Conservation (phyloP, 1,140 invertebrate species). For the Armadillidium nasatum region DNA sequence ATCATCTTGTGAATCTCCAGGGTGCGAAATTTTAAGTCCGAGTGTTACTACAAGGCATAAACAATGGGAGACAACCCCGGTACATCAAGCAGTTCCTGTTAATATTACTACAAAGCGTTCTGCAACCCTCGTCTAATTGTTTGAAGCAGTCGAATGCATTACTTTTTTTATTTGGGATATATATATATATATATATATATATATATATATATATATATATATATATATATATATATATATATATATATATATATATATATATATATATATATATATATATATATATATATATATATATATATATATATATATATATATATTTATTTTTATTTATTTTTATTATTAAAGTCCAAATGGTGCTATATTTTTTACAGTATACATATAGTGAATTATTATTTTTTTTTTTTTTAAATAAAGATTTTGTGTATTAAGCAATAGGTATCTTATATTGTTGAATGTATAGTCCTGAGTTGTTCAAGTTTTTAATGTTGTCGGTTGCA, state of each 20-base stretch:
- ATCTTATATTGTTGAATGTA: too few relatives aligned
- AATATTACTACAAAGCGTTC: conserved; percentile 41
- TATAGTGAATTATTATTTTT: too few relatives aligned
- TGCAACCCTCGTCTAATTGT: conserved; percentile 38
- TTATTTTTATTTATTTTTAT: too few relatives aligned
- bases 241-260: background rate
- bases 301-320: too few relatives aligned
- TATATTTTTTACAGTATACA: too few relatives aligned
- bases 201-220: background rate
- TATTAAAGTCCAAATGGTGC: too few relatives aligned
- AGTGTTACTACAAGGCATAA: conserved; percentile 29
- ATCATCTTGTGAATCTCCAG: conserved; percentile 31
- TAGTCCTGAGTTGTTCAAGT: too few relatives aligned
- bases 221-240: background rate
- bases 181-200: background rate
- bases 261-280: background rate
- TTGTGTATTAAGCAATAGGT: too few relatives aligned
- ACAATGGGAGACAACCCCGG: conserved; percentile 37
- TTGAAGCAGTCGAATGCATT: background rate
- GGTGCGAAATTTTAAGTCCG: conserved; percentile 13
- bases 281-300: too few relatives aligned
- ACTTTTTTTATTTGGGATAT: background rate
- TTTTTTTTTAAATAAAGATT: too few relatives aligned
- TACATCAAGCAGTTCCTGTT: conserved; percentile 43
- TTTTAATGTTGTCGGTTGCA: too few relatives aligned